Conservation (phyloP, 2,113 vertebrate species). For the Cebus imitator region DNA sequence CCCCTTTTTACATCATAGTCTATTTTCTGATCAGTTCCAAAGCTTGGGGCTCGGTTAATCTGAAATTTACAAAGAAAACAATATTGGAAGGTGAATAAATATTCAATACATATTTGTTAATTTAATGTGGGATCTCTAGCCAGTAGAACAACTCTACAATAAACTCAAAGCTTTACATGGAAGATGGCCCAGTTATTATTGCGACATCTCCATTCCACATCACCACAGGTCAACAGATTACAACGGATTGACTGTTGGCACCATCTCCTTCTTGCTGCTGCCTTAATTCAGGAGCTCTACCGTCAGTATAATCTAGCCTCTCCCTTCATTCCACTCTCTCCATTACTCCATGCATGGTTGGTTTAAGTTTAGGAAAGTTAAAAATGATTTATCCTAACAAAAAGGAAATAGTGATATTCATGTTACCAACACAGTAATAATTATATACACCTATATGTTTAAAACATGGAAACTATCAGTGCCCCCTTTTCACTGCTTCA, state of each 20-base stretch:
- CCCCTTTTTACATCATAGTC: conserved; percentile 98
- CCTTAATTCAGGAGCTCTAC: background rate
- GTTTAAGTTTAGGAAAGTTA: background rate
- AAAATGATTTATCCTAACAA: background rate
- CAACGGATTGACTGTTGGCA: background rate
- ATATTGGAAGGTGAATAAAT: background rate
- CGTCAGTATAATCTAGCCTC: background rate
- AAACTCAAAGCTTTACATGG: background rate
- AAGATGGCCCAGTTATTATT: background rate
- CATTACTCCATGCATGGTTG: background rate
- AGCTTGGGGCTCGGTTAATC: conserved; percentile 99
- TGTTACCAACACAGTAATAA: background rate
- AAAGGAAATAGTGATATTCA: background rate
- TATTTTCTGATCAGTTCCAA: conserved; percentile 99
- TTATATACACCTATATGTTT: background rate
- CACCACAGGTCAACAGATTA: background rate
- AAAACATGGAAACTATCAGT: background rate
- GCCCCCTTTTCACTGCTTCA: background rate
- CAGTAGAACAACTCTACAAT: background rate
- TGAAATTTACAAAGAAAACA: conserved; percentile 79
- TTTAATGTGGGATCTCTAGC: background rate
- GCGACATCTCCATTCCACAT: background rate
- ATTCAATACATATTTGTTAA: background rate
- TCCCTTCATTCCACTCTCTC: background rate
- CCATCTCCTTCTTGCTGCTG: fast-evolving